Base-by-base conservation (phyloP, 2,113 vertebrate genomes). In the Kryptolebias marmoratus region DNA sequence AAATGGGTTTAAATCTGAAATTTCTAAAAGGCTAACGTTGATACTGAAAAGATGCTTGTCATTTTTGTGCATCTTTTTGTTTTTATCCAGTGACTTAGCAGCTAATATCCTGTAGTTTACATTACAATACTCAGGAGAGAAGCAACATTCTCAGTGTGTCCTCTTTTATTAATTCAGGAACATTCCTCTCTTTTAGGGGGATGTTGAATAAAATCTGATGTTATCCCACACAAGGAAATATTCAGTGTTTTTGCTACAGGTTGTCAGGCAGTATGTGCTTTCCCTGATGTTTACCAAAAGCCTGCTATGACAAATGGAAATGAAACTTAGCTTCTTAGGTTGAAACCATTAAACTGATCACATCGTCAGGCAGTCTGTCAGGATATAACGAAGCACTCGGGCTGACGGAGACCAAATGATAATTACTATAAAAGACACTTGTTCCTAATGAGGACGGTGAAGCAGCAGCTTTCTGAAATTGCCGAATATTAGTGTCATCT, bases 401-500 rank as follows among this genome's bases (percentile, higher is more conserved):
- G 39, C 50, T 75, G 57, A 53, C 3, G 30, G 12, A 49, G 66
- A 53, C 64, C 60, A 82, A 79, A 28, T 70, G 77, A 84, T 71
- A 59, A 73, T 48, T 63, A 88, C 71, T 67, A 52, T 86, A 75
- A 91, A 87, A 88, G 85, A 83, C 81, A 68, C 77, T 87, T 67
- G 44, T 59, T 74, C 58, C 55, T 84, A 81, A 86, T 73, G 86
- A 68, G 74, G 82, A 79, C 12, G 50, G 74, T 55, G 74, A 84
- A 68, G 70, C 81, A 83, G 79, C 82, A 18, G 75, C 72, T 75
- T 59, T 5, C 18, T 62, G 59, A 57, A 28, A 22, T 50, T 32
- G 64, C 73, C 48, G 72, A 88, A 64, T 77, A 75, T 74, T 78
- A 71, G 64, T 5, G 65, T 65, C 72, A 75, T 78, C 75, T 73